Evolutionary conservation across 2,888 invertebrate species (phyloP).

Genomic region (Sminthurinus aureus): DNA sequence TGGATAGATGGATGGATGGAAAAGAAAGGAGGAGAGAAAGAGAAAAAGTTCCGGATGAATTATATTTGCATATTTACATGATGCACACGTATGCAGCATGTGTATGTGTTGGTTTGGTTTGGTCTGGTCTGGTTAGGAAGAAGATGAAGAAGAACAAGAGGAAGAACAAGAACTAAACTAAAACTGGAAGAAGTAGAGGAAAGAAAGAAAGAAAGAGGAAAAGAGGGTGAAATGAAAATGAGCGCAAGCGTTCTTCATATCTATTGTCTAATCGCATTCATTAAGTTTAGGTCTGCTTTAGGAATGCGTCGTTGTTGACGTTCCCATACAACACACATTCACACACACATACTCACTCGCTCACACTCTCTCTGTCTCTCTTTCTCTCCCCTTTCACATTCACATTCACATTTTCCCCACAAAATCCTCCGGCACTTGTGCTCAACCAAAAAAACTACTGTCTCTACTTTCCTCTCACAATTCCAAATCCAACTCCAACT

Average conservation of each 20-base stretch:
- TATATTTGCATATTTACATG: slow-evolving; percentile 45
- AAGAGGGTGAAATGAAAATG: slow-evolving; percentile 38
- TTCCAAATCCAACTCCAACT: background rate
- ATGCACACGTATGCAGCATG: slow-evolving; percentile 43
- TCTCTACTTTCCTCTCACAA: slow-evolving; percentile 15
- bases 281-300: slow-evolving; percentile 66
- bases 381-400: background rate
- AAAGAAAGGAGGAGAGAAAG: slow-evolving; percentile 3
- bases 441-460: slow-evolving; percentile 9
- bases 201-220: background rate
- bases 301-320: slow-evolving; percentile 57
- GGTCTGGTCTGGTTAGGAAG: no score
- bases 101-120: slow-evolving; percentile 31
- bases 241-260: slow-evolving; percentile 54
- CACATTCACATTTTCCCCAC: slow-evolving; percentile 19
- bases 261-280: slow-evolving; percentile 69
- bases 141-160: no score
- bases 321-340: slow-evolving; percentile 48
- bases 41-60: slow-evolving; percentile 40
- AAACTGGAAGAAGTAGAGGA: no score
- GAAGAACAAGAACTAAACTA: no score
- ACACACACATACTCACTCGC: slow-evolving; percentile 47
- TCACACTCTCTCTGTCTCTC: slow-evolving; percentile 38
- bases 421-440: slow-evolving; percentile 34
- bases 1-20: background rate